Base-by-base conservation (phyloP, 2,797 vertebrate species). In the Moxostoma hubbsi region DNA sequence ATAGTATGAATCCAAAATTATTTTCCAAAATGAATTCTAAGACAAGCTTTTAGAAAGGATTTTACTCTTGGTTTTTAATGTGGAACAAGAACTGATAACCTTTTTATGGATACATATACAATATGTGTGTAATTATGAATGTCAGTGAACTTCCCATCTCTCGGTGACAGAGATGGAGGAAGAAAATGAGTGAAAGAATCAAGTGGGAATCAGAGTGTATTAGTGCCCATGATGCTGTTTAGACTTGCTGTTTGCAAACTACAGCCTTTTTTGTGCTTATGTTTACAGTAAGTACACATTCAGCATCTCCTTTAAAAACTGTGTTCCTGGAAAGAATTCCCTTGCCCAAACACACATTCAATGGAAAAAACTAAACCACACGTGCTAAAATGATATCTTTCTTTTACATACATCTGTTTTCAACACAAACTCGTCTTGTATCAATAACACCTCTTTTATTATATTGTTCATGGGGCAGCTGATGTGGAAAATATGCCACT, bases 401-500 rank as follows among this genome's bases (percentile, higher is more conserved):
- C 63, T 70, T 46, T 16, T 47, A n/a, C 47, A 69, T 77, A 77
- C 58, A 69, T 65, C 54, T 45, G 61, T 67, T 80, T 72, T 61
- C 77, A 80, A 75, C 80, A 85, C 78, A 83, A 77, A 77, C 76
- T 64, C 18, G 9, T 64, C 79, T 68, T 75, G 75, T 77, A 80
- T 83, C 82, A 82, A 82, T 73, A 77, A 55, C 72, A 73, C 58
- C 65, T 73, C 55, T 85, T 75, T 75, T 80, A 77, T 83, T 70
- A 84, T 79, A 82, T 83, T 84, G 80, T 84, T 79, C 69, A 78
- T 75, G 58, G 53, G 68, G 70, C 15, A 70, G 18, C 50, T 69
- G 51, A 74, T 59, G 45, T 84, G 84, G 81, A 81, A 86, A 87
- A 79, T 79, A 84, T 80, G 77, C 58, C 11, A 47, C 18, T 36